phyloP scores from a whole-genome alignment of 2,113 vertebrate species.

The Suricata suricatta region DNA sequence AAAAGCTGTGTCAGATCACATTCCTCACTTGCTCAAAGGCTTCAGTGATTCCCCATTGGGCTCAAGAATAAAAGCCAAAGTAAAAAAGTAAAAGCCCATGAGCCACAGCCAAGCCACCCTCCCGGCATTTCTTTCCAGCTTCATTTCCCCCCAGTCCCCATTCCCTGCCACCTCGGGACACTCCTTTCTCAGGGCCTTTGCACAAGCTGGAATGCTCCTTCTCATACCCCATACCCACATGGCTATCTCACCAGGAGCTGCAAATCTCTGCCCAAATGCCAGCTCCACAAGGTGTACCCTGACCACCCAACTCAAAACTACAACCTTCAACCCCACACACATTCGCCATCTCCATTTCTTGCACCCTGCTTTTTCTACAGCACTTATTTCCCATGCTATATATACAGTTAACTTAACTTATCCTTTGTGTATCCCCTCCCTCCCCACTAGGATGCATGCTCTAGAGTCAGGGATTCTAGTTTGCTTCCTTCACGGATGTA shows the following conservation, averaged over 20 bases:
- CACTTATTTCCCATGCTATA: not conserved
- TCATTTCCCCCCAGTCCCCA: not conserved
- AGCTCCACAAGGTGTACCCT: not conserved
- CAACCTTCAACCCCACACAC: not conserved
- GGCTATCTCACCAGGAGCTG: not conserved
- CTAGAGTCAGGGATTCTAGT: not conserved
- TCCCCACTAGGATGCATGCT: not conserved
- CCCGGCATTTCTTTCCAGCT: not conserved
- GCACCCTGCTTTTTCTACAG: not conserved
- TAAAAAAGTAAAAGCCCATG: not conserved
- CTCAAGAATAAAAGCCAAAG: not conserved
- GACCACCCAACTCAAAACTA: not conserved
- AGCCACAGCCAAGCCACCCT: not conserved
- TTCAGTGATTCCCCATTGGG: not conserved
- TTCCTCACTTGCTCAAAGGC: not conserved
- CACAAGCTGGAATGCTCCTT: not conserved
- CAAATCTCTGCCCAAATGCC: not conserved
- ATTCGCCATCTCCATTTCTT: rapidly evolving
- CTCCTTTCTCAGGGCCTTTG: not conserved
- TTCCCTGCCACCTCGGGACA: not conserved
- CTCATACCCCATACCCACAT: not conserved
- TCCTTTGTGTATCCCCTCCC: not conserved
- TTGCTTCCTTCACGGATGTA: not conserved
- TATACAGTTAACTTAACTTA: not conserved
- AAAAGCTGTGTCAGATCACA: not conserved